Evolutionary conservation across 2,888 invertebrate species (phyloP).

Genomic region (Agrochola lychnidis): DNA sequence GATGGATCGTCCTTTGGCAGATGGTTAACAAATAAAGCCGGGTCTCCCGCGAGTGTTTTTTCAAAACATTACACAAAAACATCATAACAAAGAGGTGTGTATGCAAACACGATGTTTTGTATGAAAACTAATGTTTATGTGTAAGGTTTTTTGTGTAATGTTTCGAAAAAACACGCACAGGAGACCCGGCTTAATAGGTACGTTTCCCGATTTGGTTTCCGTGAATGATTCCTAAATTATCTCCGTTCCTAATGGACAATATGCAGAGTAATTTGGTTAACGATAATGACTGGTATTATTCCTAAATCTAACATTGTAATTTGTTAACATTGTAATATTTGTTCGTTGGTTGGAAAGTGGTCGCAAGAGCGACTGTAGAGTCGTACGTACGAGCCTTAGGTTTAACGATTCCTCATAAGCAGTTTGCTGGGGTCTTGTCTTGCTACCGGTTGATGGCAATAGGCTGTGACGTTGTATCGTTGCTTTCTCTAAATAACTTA

Average conservation of each 20-base stretch:
- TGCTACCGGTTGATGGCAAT: neutral
- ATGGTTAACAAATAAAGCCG: conserved; percentile 2
- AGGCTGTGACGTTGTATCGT: too few relatives aligned
- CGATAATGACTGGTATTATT: conserved; percentile 13
- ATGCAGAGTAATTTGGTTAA: conserved; percentile 16
- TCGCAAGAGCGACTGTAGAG: neutral
- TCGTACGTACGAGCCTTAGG: neutral
- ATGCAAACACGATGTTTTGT: too few relatives aligned
- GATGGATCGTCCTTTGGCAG: conserved; percentile 7
- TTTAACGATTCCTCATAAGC: neutral
- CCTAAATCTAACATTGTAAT: conserved; percentile 3
- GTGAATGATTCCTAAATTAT: conserved; percentile 31
- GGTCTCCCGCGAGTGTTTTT: too few relatives aligned
- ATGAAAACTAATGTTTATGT: too few relatives aligned
- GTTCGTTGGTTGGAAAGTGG: neutral
- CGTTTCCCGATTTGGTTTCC: conserved; percentile 21
- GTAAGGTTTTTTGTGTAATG: too few relatives aligned
- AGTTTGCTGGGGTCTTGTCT: neutral
- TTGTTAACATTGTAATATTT: conserved; percentile 1
- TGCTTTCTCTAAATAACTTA: too few relatives aligned
- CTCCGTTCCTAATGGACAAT: conserved; percentile 3
- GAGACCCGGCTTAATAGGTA: neutral
- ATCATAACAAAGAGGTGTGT: too few relatives aligned
- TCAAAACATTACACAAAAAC: too few relatives aligned
- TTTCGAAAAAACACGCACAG: too few relatives aligned